Conservation (phyloP, 2,113 vertebrate genomes). For the Rhagologus leucostigma region DNA sequence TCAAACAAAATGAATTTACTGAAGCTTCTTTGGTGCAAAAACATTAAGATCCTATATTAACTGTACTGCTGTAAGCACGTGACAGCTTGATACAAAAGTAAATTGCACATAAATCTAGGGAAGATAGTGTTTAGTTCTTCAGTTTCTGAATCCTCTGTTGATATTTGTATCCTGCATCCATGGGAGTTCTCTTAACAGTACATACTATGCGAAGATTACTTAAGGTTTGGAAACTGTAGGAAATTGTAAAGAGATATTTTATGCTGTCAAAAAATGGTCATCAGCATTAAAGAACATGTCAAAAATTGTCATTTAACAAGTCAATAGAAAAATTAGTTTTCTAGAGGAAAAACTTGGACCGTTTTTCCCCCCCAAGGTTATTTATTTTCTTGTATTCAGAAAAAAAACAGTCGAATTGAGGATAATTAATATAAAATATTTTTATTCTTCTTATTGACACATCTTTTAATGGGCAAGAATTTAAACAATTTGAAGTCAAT, state of each 20-base stretch:
- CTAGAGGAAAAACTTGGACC: not conserved
- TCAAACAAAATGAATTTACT: not conserved
- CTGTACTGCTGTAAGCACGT: not conserved
- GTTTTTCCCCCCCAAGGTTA: fast-evolving
- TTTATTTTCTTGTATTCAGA: not conserved
- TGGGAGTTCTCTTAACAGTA: not conserved
- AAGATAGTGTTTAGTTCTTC: not conserved
- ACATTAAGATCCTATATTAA: not conserved
- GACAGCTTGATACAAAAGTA: not conserved
- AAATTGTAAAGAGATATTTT: not conserved
- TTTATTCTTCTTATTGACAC: not conserved
- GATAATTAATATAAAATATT: not conserved
- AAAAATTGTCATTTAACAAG: not conserved
- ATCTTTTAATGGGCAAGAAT: not conserved
- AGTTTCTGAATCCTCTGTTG: not conserved
- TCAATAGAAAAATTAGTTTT: not conserved
- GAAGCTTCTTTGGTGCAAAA: not conserved
- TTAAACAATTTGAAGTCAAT: not conserved
- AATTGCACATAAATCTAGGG: not conserved
- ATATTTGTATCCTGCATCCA: not conserved
- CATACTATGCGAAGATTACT: not conserved
- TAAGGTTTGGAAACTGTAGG: not conserved
- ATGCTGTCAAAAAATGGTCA: not conserved
- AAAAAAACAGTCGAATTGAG: not conserved
- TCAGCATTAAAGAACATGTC: not conserved